These are phyloP conservation scores for Penelope pileata DNA, from an alignment of 2,113 vertebrate genomes.

Conservation along the genomic window DNA sequence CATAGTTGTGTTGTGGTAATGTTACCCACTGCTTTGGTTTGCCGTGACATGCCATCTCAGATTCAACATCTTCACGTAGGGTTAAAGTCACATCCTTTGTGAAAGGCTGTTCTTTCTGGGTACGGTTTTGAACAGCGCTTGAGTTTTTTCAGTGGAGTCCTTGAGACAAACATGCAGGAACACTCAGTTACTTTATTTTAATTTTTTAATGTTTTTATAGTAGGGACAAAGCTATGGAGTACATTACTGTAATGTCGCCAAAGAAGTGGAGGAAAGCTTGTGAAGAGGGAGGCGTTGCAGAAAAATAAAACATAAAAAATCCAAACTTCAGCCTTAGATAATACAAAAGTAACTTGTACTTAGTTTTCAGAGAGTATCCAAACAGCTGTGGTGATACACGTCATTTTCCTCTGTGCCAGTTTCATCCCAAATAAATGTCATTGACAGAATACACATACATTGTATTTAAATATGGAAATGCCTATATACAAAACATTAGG, in stretches of 20 bases:
- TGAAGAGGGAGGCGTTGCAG: not conserved
- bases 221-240: not conserved
- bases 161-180: not conserved
- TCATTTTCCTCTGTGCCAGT: not conserved
- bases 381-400: not conserved
- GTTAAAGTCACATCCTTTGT: not conserved
- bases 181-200: not conserved
- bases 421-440: not conserved
- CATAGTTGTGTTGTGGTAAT: not conserved
- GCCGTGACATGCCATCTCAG: not conserved
- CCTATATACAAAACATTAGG: not conserved
- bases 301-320: not conserved
- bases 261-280: not conserved
- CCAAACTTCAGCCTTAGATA: not conserved
- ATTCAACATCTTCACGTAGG: not conserved
- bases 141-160: not conserved
- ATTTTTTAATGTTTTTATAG: not conserved
- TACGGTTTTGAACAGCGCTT: not conserved
- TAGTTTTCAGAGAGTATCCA: not conserved
- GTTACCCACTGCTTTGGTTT: not conserved
- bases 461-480: not conserved
- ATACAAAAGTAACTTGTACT: not conserved
- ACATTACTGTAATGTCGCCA: not conserved
- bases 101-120: not conserved
- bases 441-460: not conserved